These are phyloP conservation scores for Andrena haemorrhoa DNA, from an alignment of 2,888 invertebrate species.

Conservation along the genomic window DNA sequence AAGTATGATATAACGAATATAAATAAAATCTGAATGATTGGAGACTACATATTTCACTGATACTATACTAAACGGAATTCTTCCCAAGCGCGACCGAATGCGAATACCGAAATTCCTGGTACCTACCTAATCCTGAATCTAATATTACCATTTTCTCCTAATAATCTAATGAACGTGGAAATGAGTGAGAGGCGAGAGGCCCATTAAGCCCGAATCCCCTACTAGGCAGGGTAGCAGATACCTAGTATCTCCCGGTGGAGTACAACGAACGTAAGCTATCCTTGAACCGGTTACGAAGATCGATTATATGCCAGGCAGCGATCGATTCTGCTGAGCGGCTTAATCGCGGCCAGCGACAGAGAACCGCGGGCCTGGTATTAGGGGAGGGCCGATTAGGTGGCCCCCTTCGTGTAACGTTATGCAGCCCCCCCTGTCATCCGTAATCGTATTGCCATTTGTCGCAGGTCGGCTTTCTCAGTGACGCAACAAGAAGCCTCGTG, in stretches of 20 bases:
- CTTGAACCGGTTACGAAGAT: slow-evolving; percentile 56
- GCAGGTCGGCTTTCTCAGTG: slow-evolving; percentile 87
- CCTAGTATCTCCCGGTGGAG: not conserved
- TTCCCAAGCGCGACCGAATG: no score
- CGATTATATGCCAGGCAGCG: slow-evolving; percentile 19
- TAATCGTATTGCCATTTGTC: slow-evolving; percentile 58
- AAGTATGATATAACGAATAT: no score
- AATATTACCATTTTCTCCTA: not conserved
- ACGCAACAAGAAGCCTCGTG: slow-evolving; percentile 92
- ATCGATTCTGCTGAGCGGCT: slow-evolving; percentile 29
- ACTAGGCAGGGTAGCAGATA: not conserved
- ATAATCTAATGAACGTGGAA: slow-evolving; percentile 2
- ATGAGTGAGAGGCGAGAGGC: not conserved
- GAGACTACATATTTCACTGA: no score
- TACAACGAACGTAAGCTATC: slow-evolving; percentile 32
- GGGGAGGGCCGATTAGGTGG: slow-evolving; percentile 52
- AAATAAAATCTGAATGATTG: no score
- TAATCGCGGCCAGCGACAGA: slow-evolving; percentile 24
- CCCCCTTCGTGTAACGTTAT: slow-evolving; percentile 47
- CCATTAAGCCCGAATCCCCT: slow-evolving; percentile 19
- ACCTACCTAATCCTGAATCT: no score
- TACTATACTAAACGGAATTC: no score
- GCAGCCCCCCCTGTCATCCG: slow-evolving; percentile 11
- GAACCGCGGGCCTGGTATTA: slow-evolving; percentile 34
- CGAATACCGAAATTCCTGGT: no score